phyloP scores from a whole-genome alignment of 1,140 invertebrate species.

The Oreohelix idahoensis region DNA sequence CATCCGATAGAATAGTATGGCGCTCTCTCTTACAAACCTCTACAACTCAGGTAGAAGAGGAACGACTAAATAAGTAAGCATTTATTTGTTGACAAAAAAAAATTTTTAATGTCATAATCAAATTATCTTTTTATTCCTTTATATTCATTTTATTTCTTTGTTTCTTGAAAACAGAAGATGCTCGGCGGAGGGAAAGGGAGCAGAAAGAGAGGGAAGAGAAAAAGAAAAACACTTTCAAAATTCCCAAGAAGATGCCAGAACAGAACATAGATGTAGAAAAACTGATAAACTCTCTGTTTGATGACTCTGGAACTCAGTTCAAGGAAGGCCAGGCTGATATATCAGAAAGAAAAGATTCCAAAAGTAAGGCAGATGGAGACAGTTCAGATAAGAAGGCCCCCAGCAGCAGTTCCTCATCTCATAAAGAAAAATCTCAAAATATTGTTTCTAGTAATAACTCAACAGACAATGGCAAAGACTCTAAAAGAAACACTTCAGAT shows the following conservation, averaged over 20 bases:
- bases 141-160: not conserved
- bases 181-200: not conserved
- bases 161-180: conserved; percentile 5
- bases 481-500: not conserved
- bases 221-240: conserved; percentile 17
- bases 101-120: no score
- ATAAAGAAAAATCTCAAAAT: not conserved
- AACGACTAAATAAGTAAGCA: no score
- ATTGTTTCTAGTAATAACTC: not conserved
- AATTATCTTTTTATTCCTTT: no score
- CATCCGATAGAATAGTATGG: no score
- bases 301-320: not conserved
- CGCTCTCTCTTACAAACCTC: no score
- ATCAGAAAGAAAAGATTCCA: not conserved
- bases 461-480: not conserved
- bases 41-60: no score
- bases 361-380: not conserved
- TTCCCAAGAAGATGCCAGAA: conserved; percentile 27
- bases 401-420: not conserved
- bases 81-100: no score
- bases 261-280: not conserved
- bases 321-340: not conserved
- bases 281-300: conserved; percentile 37
- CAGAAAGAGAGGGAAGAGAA: conserved; percentile 23
- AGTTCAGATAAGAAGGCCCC: not conserved